Conservation (phyloP, 2,113 vertebrate species). For the Arvicanthis niloticus region DNA sequence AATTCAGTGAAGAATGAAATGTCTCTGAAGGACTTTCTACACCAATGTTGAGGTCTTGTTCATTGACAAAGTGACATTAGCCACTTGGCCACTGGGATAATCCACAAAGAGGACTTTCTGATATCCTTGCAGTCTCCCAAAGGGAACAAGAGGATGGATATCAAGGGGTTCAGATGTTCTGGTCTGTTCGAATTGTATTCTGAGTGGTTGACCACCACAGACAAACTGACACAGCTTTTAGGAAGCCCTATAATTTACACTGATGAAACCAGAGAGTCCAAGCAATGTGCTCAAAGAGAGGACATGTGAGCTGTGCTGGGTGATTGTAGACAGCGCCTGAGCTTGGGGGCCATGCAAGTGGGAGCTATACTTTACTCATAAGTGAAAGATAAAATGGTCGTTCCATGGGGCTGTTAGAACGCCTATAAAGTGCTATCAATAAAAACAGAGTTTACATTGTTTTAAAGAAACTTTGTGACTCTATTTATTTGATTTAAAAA, state of each 20-base stretch:
- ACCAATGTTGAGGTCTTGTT: background rate
- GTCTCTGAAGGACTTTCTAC: background rate
- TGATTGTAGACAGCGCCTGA: too few species aligned
- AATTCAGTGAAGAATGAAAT: background rate
- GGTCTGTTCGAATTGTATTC: background rate
- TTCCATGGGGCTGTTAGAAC: background rate
- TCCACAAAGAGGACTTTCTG: constrained; percentile 22
- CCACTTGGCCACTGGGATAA: background rate
- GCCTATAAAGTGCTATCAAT: background rate
- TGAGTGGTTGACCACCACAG: background rate
- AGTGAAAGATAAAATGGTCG: background rate
- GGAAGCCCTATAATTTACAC: background rate
- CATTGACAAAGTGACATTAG: background rate
- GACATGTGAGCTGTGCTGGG: background rate
- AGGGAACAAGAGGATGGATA: background rate
- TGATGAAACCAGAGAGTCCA: background rate
- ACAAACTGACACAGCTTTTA: background rate
- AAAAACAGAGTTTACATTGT: background rate
- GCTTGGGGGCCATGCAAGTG: background rate
- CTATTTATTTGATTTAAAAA: background rate
- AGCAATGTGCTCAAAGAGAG: background rate
- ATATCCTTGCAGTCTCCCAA: background rate
- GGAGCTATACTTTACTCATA: background rate
- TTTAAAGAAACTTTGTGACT: constrained; percentile 1
- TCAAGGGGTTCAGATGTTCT: background rate